A percentile compares a stretch with the other conserved stretches of the same genome.
phyloP scores from a whole-genome alignment of 2,113 vertebrate species.

The Lophochroa leadbeateri region DNA sequence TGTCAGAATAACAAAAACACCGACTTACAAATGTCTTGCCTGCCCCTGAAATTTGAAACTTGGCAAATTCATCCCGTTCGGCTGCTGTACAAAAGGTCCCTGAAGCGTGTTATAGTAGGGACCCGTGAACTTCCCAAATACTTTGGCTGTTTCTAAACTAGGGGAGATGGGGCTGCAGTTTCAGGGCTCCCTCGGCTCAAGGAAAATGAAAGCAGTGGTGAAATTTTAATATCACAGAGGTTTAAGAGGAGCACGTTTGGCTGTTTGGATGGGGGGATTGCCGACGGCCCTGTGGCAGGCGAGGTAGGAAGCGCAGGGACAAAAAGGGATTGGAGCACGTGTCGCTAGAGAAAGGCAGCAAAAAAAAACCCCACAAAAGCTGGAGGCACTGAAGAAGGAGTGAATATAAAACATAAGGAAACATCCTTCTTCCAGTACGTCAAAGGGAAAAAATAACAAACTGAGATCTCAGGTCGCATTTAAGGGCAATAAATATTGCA shows the following conservation, averaged over 20 bases:
- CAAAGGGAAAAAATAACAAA: not conserved
- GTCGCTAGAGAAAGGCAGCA: not conserved
- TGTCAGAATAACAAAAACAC: conserved; percentile 45
- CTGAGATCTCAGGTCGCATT: not conserved
- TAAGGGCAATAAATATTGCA: not conserved
- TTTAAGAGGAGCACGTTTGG: not conserved
- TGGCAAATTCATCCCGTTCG: conserved; percentile 32
- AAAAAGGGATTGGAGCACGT: conserved; percentile 24
- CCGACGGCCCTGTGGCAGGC: not conserved
- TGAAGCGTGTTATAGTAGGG: conserved; percentile 27
- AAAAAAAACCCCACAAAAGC: not conserved
- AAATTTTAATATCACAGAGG: not conserved
- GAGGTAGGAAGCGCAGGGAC: not conserved
- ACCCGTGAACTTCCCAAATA: conserved; percentile 27
- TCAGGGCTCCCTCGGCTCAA: not conserved
- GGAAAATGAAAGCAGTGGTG: not conserved
- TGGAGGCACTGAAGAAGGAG: not conserved
- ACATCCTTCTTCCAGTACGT: not conserved
- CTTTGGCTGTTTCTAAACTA: not conserved
- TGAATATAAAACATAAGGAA: not conserved
- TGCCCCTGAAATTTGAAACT: conserved; percentile 54
- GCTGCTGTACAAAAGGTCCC: conserved; percentile 37
- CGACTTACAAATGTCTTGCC: conserved; percentile 38
- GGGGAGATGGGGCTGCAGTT: not conserved
- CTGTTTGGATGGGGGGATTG: not conserved